Base-by-base conservation (phyloP, 2,113 vertebrate species). In the Microtus montanus region DNA sequence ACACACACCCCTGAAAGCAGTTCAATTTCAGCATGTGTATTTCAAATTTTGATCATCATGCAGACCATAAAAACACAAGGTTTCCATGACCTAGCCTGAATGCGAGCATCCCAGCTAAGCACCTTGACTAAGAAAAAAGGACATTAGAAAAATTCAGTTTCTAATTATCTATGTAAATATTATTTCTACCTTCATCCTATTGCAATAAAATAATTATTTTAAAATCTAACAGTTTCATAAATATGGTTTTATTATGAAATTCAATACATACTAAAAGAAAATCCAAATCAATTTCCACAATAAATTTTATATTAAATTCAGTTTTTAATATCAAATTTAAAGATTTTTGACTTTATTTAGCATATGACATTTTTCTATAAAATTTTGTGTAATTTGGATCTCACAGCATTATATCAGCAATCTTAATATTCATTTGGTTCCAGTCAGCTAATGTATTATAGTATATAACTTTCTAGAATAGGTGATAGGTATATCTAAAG, bases 271-370 rank as follows among this genome's bases (percentile, higher is more conserved):
- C 13, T 30, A 10, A 52, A 52, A 35, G 13, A 91, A 97, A 92
- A 86, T 96, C 66, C 30, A 97, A 97, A 87, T 96, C 89, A 97
- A 96, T 96, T 96, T 96, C 97, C 96, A 96, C 73, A 96, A 94
- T 83, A 95, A 88, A 85, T 95, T 97, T 96, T 49, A 94, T 86
- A 90, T 93, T 44, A 14, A 93, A 95, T 84, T 91, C 28, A 85
- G 3, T 73, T 95, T 97, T 96, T 87, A 94, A 79, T 87, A 91
- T 70, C 33, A 90, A 95, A 8, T 75, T 64, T 88, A 95, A 92
- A 80, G 47, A 9, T 4, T 84, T 91, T 93, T 64, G 2, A 10
- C 66, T 74, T 79, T 61, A 83, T 64, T 93, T 38, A 91, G 12
- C 24, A 89, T 12, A 70, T 77, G n/a, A 77, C 3, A 47, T 85